Evolutionary conservation across 2,113 vertebrate species (phyloP), one percentile per base, ranked within the genome.

Genomic region (Pseudonaja textilis): DNA sequence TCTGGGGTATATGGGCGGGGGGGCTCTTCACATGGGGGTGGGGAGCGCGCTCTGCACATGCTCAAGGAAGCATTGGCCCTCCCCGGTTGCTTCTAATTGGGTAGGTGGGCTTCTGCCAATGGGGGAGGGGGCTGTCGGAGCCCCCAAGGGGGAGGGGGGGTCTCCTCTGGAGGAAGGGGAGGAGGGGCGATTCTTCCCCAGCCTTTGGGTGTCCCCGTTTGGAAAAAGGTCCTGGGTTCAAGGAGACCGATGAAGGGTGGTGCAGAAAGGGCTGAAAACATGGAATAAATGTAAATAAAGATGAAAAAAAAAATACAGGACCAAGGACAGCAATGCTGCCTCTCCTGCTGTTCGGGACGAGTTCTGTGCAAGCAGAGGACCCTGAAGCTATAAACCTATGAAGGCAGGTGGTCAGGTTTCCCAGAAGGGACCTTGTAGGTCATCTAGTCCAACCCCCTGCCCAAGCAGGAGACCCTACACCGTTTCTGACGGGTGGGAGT

Each of bases 321-420:
- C 34, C 34, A 39, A n/a, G 29, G 64, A 34, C 64, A 69, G 29
- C 64, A 69, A 14, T 54, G 52, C 11, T 1, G 61, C 69, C 16
- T 20, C 0, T 20, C 16, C 18, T 22, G n/a, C 2, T 7, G n/a
- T 39, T 39, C 20, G 3, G n/a, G 69, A 1, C 0, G 5, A 7
- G n/a, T 39, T 81, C 69, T 20, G n/a, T 8, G 20, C 16, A 39
- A 39, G 34, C 74, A 22, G 34, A 81, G 29, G n/a, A n/a, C 12
- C 29, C 29, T 57, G 0, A 57, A 57, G 6, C 20, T 8, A 23
- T 57, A 8, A 25, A 8, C 22, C 56, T 23, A 23, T 22, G 0
- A 54, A 50, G 47, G 47, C 47, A 50, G 47, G 47, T 50, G 8
- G 47, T 47, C 47, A 47, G 47, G 9, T 50, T 50, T 50, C 7